Evolutionary conservation across 64 coral and sea anemone species (phyloP).

Genomic region (Stichodactyla helianthus): DNA sequence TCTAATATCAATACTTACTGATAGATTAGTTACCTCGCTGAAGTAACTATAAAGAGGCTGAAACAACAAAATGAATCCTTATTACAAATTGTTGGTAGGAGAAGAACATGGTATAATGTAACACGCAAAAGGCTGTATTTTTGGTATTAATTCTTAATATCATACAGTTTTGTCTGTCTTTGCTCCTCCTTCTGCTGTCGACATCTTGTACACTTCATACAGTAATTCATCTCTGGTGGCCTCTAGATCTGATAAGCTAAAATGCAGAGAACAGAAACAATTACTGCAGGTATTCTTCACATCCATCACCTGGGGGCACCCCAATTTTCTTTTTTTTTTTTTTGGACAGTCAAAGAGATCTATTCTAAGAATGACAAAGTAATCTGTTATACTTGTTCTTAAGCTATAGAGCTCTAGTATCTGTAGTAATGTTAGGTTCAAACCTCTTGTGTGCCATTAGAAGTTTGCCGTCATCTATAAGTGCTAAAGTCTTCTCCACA

Average conservation of each 20-base stretch:
- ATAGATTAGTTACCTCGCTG: slow-evolving; percentile 49
- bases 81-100: too few relatives aligned
- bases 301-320: too few relatives aligned
- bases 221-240: slow-evolving; percentile 91
- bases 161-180: slow-evolving; percentile 57
- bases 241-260: slow-evolving; percentile 80
- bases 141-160: background rate
- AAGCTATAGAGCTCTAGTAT: too few relatives aligned
- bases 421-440: background rate
- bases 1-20: slow-evolving; percentile 38
- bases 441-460: slow-evolving; percentile 91
- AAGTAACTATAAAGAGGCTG: slow-evolving; percentile 68
- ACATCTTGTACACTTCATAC: slow-evolving; percentile 97
- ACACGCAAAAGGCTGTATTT: background rate
- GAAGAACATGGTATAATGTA: background rate
- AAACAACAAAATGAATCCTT: background rate
- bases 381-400: too few relatives aligned
- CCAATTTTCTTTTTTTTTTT: too few relatives aligned
- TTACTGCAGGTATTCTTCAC: background rate
- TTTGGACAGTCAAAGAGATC: too few relatives aligned
- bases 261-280: slow-evolving; percentile 5
- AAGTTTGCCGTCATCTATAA: slow-evolving; percentile 85
- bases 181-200: slow-evolving; percentile 46
- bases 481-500: slow-evolving; percentile 72
- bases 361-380: too few relatives aligned